Percentiles rank a stretch among this genome's conserved stretches.
Evolutionary conservation across 2,797 vertebrate genomes (phyloP).

Genomic region (Eurystomus glaucurus): DNA sequence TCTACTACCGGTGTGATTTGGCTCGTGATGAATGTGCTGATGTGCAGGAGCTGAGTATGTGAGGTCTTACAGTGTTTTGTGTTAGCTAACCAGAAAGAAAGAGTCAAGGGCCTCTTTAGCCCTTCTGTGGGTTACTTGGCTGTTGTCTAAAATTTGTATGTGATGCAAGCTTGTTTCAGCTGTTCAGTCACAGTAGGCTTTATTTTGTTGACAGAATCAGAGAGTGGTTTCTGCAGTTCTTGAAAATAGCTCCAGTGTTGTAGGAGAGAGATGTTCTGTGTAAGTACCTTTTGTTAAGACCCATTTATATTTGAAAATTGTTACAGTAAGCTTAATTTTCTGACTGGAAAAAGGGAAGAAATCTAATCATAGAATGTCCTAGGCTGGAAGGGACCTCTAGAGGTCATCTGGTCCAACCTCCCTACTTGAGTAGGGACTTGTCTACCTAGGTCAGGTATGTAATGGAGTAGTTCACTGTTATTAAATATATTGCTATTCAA

Average conservation of each 20-base stretch:
- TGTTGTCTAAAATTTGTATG: not conserved
- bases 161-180: not conserved
- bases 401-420: no score
- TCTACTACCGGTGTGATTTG: not conserved
- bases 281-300: conserved; percentile 62
- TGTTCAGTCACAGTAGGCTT: not conserved
- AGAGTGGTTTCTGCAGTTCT: not conserved
- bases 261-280: conserved; percentile 2
- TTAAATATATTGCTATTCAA: not conserved
- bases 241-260: not conserved
- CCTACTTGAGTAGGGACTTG: no score
- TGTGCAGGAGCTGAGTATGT: not conserved
- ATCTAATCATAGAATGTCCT: no score
- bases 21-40: not conserved
- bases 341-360: not conserved
- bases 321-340: not conserved
- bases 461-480: not conserved
- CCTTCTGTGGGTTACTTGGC: not conserved
- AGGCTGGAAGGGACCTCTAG: no score
- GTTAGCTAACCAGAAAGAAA: not conserved
- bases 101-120: not conserved
- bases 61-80: not conserved
- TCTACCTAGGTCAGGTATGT: not conserved
- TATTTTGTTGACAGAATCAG: conserved; percentile 70
- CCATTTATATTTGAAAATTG: not conserved